Evolutionary conservation across 2,113 vertebrate genomes (phyloP).

Genomic region (Pelusios castaneus): DNA sequence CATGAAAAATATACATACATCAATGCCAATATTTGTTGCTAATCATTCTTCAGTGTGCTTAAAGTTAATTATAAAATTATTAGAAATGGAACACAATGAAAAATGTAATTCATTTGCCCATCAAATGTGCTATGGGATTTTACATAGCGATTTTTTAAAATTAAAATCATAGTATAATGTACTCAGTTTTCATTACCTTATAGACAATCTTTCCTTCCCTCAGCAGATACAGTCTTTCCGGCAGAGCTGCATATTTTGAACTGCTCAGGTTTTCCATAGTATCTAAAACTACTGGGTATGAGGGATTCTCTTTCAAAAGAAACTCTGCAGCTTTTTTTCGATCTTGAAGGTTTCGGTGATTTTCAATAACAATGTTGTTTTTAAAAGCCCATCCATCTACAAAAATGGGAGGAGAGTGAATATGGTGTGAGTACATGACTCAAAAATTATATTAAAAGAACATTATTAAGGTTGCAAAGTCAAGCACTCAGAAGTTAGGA

Average conservation of each 20-base stretch:
- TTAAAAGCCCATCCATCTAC: slow-evolving; percentile 92
- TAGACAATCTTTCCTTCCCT: slow-evolving; percentile 86
- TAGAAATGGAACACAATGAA: background rate
- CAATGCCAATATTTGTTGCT: background rate
- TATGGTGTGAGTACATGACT: background rate
- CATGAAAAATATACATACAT: slow-evolving; percentile 15
- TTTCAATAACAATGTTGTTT: slow-evolving; percentile 89
- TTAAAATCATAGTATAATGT: background rate
- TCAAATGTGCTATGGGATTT: background rate
- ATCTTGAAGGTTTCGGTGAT: slow-evolving; percentile 86
- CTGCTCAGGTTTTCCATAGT: slow-evolving; percentile 84
- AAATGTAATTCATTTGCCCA: background rate
- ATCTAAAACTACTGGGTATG: slow-evolving; percentile 91
- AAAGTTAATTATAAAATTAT: background rate
- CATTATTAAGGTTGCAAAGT: background rate
- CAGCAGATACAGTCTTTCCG: slow-evolving; percentile 90
- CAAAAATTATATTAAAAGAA: background rate
- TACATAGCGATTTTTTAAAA: background rate
- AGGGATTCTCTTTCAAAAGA: slow-evolving; percentile 81
- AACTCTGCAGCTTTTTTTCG: slow-evolving; percentile 82
- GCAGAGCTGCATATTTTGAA: slow-evolving; percentile 85
- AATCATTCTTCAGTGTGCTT: background rate
- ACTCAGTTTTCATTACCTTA: slow-evolving; percentile 79
- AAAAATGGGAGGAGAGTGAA: background rate
- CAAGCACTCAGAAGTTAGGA: background rate